Conservation (phyloP, 1,140 invertebrate species). For the Drosophila carrolli region DNA sequence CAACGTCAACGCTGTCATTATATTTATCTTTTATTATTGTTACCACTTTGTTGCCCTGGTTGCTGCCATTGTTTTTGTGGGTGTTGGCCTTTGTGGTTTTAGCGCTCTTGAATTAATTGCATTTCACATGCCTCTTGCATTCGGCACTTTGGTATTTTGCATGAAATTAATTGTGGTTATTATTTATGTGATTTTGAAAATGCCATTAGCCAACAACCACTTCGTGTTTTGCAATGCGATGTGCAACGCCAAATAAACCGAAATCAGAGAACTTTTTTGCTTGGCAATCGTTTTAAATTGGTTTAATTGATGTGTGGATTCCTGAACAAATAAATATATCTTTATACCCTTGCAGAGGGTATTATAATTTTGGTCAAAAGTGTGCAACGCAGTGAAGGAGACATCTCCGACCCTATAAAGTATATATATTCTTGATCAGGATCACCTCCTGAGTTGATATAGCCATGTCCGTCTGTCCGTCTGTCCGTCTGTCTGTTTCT, state of each 20-base stretch:
- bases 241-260: slow-evolving; percentile 18
- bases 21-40: slow-evolving; percentile 70
- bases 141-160: slow-evolving; percentile 59
- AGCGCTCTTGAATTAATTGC: slow-evolving; percentile 75
- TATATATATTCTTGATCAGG: too few species aligned
- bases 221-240: slow-evolving; percentile 22
- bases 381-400: too few species aligned
- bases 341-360: too few species aligned
- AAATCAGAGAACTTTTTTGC: slow-evolving; percentile 13
- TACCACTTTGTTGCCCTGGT: slow-evolving; percentile 51
- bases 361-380: too few species aligned
- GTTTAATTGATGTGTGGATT: slow-evolving; percentile 10
- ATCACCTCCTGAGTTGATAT: too few species aligned
- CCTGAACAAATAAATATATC: slow-evolving; percentile 3
- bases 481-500: too few species aligned
- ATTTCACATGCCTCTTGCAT: slow-evolving; percentile 71
- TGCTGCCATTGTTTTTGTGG: slow-evolving; percentile 43
- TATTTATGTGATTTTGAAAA: slow-evolving; percentile 63
- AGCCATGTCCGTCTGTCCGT: too few species aligned
- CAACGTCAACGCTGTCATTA: slow-evolving; percentile 73
- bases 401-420: too few species aligned
- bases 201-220: slow-evolving; percentile 32
- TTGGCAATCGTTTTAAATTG: slow-evolving; percentile 24
- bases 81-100: slow-evolving; percentile 25
- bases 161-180: slow-evolving; percentile 72